Evolutionary conservation across 2,113 vertebrate genomes (phyloP).

Genomic region (Macquaria ambigua): DNA sequence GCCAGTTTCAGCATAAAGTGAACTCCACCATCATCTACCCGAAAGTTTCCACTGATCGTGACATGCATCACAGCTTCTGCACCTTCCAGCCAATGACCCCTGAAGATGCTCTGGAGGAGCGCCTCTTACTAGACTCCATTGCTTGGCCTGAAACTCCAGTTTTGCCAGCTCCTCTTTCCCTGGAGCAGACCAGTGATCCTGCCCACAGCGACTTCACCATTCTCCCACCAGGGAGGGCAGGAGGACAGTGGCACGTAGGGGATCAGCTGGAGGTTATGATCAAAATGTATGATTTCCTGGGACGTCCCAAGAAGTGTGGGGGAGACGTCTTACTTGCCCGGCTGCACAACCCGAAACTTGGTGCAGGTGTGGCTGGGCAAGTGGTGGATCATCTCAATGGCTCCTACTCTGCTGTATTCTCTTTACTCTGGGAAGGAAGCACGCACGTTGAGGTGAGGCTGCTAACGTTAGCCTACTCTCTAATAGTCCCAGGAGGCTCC

Average conservation of each 20-base stretch:
- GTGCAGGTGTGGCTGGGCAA: slow-evolving; percentile 89
- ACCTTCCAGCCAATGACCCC: slow-evolving; percentile 78
- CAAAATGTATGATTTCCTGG: slow-evolving; percentile 87
- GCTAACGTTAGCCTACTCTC: too few species aligned
- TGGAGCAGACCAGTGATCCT: slow-evolving; percentile 87
- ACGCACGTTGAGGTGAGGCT: slow-evolving; percentile 86
- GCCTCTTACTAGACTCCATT: slow-evolving; percentile 82
- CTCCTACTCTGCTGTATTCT: slow-evolving; percentile 88
- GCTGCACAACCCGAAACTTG: slow-evolving; percentile 86
- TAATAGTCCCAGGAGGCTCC: too few species aligned
- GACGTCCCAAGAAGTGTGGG: slow-evolving; percentile 88
- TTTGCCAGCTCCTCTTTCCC: slow-evolving; percentile 58
- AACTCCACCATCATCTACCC: fast-evolving
- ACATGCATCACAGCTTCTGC: slow-evolving; percentile 23
- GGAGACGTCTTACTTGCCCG: slow-evolving; percentile 91
- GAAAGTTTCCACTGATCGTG: not conserved
- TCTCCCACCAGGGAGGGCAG: slow-evolving; percentile 67
- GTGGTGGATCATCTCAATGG: slow-evolving; percentile 90
- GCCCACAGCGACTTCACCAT: slow-evolving; percentile 88
- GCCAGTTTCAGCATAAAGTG: not conserved
- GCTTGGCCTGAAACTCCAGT: slow-evolving; percentile 84
- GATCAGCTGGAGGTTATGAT: slow-evolving; percentile 89
- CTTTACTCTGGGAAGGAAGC: slow-evolving; percentile 90
- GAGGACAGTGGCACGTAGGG: slow-evolving; percentile 83
- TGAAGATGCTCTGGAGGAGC: slow-evolving; percentile 85